Evolutionary conservation across 2,113 vertebrate species (phyloP).

Genomic region (Hemichromis elongatus): DNA sequence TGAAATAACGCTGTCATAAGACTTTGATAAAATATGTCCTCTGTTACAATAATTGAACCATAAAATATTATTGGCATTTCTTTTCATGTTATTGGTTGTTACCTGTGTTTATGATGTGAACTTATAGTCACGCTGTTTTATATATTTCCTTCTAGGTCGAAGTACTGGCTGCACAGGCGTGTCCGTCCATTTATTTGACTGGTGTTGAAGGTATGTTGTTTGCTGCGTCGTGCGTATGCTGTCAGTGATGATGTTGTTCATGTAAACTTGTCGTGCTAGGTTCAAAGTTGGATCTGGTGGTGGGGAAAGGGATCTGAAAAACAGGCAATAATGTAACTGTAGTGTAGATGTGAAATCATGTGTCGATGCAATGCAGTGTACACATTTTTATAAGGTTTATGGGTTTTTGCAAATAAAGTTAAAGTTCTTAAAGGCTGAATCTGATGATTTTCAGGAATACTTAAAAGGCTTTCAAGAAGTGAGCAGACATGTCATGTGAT

Average conservation of each 20-base stretch:
- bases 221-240: not conserved
- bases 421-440: not conserved
- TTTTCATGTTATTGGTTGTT: not conserved
- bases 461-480: not conserved
- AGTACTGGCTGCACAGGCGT: not conserved
- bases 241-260: not conserved
- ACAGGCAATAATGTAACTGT: not conserved
- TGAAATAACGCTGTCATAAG: constrained; percentile 65
- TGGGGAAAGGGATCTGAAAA: not conserved
- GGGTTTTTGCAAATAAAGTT: not conserved
- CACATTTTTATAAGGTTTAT: not conserved
- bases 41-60: constrained; percentile 44
- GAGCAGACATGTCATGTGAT: not conserved
- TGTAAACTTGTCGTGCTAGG: not conserved
- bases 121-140: constrained; percentile 15
- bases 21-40: constrained; percentile 55
- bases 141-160: constrained; percentile 53
- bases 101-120: not conserved
- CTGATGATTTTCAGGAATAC: not conserved
- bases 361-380: not conserved
- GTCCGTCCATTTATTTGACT: not conserved
- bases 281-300: not conserved
- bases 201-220: constrained; percentile 38
- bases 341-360: not conserved
- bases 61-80: constrained; percentile 22